Base-by-base conservation (phyloP, 2,888 invertebrate species). In the Lampropteryx suffumata region DNA sequence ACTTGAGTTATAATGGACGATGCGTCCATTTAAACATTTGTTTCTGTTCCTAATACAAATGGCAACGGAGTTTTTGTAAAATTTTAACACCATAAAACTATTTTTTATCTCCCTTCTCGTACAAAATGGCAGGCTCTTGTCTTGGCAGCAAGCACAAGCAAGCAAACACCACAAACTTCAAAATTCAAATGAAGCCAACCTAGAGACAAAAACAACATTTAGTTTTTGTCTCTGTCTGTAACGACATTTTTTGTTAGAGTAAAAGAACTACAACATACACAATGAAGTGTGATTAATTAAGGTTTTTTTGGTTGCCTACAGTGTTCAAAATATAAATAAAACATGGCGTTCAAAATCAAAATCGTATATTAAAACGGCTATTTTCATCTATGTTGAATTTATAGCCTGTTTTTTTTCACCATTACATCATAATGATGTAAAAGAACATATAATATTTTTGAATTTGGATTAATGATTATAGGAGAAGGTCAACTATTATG, bases 1-100 rank as follows among this genome's bases (percentile, higher is more conserved):
- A 97, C 98, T 94, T 97, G 97, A 92, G 97, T 97, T 92, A 98
- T 98, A 93, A 98, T 97, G 95, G 97, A 98, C 96, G 97, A 96
- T 94, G 96, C 97, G 97, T 98, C 98, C 98, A 97, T 97, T 91
- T 91, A 91, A 88, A 90, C 90, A 91, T 91, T 90, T 90, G 87
- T 83, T 90, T 84, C 81, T 81, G 77, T 84, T 82, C 88, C 74
- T 85, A 82, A 78, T 78, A 83, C 72, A 84, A 90, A 87, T 82
- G 88, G 90, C 84, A 88, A 89, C 82, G 74, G 75, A 76, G 82
- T 79, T 84, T 81, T 79, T 79, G 79, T 84, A 77, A 75, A 84
- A 88, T 82, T 83, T 88, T 82, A 89, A 87, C 87, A 91, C 90
- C 90, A 90, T 90, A 90, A 84, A 91, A 89, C 86, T 86, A 89